Evolutionary conservation across 2,888 invertebrate species (phyloP).

Genomic region (Cetonia aurata): DNA sequence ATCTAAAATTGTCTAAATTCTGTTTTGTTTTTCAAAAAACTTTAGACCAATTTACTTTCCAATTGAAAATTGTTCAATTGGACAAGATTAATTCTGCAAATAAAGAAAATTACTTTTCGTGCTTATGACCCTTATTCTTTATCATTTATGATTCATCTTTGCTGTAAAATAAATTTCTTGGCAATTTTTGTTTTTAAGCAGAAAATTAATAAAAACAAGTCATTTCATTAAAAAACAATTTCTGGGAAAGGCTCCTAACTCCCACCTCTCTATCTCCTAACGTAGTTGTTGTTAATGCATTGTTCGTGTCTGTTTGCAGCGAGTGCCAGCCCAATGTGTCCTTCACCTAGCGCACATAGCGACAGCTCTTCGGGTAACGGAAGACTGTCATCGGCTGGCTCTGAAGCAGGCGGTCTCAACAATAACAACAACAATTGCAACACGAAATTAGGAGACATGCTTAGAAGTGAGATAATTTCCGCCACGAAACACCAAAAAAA

Average conservation of each 20-base stretch:
- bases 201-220: too few relatives aligned
- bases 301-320: constrained; percentile 53
- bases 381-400: constrained; percentile 83
- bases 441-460: constrained; percentile 69
- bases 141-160: too few relatives aligned
- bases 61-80: too few relatives aligned
- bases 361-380: constrained; percentile 88
- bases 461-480: constrained; percentile 62
- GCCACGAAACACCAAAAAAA: not conserved
- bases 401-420: constrained; percentile 79
- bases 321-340: constrained; percentile 77
- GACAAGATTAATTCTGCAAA: too few relatives aligned
- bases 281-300: constrained; percentile 2
- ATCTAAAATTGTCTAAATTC: too few relatives aligned
- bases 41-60: too few relatives aligned
- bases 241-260: too few relatives aligned
- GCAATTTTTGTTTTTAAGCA: too few relatives aligned
- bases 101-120: not conserved
- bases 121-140: not conserved
- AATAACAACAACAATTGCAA: constrained; percentile 79
- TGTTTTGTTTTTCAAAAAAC: too few relatives aligned
- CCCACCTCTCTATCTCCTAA: too few relatives aligned
- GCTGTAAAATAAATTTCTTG: too few relatives aligned
- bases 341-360: constrained; percentile 87
- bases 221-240: too few relatives aligned